Evolutionary conservation across 2,797 vertebrate species (phyloP).

Genomic region (Diplodus sargus): DNA sequence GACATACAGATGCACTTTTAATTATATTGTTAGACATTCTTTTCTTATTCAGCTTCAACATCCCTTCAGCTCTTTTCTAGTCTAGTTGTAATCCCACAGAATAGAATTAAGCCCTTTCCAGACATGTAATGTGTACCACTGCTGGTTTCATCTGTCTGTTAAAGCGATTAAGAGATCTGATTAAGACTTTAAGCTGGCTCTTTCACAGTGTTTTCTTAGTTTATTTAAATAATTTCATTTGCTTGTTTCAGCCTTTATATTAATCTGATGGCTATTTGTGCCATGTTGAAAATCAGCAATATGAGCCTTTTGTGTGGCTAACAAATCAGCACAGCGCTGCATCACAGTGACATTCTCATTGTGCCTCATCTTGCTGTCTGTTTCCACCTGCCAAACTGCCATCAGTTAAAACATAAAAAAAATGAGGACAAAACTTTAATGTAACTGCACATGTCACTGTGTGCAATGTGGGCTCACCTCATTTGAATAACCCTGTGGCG

Average conservation of each 20-base stretch:
- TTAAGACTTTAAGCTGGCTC: no score
- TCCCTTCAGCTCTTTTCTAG: not conserved
- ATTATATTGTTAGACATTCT: not conserved
- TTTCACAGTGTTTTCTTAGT: no score
- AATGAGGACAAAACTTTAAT: not conserved
- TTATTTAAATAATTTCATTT: no score
- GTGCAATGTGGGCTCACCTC: not conserved
- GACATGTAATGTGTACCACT: no score
- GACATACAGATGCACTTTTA: slow-evolving; percentile 7
- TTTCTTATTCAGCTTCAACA: not conserved
- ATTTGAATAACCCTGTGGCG: not conserved
- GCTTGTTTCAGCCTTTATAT: no score
- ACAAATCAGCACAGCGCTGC: not conserved
- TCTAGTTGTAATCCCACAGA: not conserved
- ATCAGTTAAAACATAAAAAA: not conserved
- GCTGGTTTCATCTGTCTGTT: no score
- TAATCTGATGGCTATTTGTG: no score
- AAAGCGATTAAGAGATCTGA: no score
- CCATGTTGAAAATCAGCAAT: no score
- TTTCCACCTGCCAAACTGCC: not conserved
- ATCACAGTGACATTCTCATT: not conserved
- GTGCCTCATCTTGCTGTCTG: not conserved
- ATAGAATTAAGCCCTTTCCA: not conserved
- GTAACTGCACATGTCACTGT: not conserved
- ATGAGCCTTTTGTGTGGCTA: not conserved